Conservation (phyloP, 2,888 invertebrate genomes). For the Cephus pygmeus region DNA sequence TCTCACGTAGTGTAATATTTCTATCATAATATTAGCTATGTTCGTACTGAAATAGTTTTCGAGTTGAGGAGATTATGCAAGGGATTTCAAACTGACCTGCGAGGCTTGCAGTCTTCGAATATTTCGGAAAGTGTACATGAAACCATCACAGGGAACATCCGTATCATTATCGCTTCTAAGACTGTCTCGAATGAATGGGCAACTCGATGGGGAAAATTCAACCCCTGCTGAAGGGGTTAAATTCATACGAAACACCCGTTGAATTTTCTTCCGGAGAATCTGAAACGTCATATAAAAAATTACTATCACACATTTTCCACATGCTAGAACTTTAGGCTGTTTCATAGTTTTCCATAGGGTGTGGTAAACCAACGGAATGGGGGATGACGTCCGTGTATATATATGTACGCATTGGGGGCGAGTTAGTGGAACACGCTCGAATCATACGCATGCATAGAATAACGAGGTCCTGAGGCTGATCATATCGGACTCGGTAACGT, state of each 20-base stretch:
- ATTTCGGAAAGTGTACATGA: neutral
- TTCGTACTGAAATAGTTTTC: neutral
- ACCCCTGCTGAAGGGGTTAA: neutral
- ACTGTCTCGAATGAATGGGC: neutral
- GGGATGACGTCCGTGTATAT: conserved; percentile 32
- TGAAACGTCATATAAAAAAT: neutral
- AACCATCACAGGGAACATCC: neutral
- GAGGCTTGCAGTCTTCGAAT: neutral
- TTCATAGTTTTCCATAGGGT: neutral
- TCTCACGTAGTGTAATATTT: conserved; percentile 44
- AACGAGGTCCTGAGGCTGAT: conserved; percentile 57
- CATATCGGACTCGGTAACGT: conserved; percentile 59
- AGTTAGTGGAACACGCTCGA: conserved; percentile 39
- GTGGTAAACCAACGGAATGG: conserved; percentile 18
- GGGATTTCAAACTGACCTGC: neutral
- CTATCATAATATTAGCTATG: conserved; percentile 31
- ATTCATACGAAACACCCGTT: neutral
- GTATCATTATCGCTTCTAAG: neutral
- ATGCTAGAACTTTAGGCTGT: neutral
- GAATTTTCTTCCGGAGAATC: neutral
- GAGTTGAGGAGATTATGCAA: conserved; percentile 15
- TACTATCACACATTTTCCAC: neutral
- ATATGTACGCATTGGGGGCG: neutral
- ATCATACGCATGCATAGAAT: conserved; percentile 56
- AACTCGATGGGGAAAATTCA: neutral